Conservation (phyloP, 2,888 invertebrate species). For the Ochlodes sylvanus region DNA sequence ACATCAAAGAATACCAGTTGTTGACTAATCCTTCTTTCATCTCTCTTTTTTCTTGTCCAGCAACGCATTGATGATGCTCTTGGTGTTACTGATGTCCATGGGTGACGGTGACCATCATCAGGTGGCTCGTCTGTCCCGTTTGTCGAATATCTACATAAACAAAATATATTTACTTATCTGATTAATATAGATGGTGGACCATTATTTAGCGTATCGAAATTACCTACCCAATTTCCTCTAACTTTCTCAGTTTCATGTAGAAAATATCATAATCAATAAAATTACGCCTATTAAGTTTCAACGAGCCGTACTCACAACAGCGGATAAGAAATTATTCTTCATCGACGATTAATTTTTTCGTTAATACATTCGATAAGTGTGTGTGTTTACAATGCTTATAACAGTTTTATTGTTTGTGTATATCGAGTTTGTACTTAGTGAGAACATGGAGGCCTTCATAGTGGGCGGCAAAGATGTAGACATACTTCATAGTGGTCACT, state of each 20-base stretch:
- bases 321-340: slow-evolving; percentile 28
- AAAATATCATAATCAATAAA: slow-evolving; percentile 31
- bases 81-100: too few species aligned
- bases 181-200: too few species aligned
- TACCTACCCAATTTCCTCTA: slow-evolving; percentile 10
- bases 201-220: slow-evolving; percentile 17
- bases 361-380: neutral
- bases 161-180: too few species aligned
- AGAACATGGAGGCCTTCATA: slow-evolving; percentile 42
- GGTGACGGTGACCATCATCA: too few species aligned
- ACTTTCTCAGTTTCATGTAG: slow-evolving; percentile 19
- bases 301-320: slow-evolving; percentile 22
- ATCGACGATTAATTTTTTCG: slow-evolving; percentile 12
- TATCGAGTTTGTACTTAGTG: neutral
- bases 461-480: slow-evolving; percentile 42
- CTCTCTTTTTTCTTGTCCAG: too few species aligned
- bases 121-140: too few species aligned
- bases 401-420: neutral
- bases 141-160: too few species aligned
- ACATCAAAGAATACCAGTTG: too few species aligned
- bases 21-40: too few species aligned
- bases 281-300: slow-evolving; percentile 29
- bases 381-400: neutral
- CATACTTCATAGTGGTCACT: slow-evolving; percentile 49
- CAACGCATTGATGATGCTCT: too few species aligned